Evolutionary conservation across 2,888 invertebrate genomes (phyloP), one percentile per base, ranked within the genome.

Genomic region (Caenorhabditis auriculariae): DNA sequence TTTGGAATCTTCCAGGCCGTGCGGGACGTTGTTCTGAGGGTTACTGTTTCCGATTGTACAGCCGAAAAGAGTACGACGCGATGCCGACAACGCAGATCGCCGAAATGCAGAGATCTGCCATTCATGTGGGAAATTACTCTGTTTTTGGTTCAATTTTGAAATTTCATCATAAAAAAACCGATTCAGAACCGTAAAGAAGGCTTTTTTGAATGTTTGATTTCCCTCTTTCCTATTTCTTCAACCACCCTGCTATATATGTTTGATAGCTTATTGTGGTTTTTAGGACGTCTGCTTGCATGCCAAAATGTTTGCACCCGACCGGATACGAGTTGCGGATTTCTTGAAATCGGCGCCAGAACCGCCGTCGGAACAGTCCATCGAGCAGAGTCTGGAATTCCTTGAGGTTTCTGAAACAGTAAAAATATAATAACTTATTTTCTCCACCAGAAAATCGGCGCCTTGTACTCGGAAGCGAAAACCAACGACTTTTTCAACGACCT

Each of bases 11-110:
- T 43, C 35, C 28, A 59, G 74, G 17, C 71, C 82, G 94, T 49
- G 93, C 93, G 0, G 95, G 94, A 0, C 85, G 94, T 32, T 89
- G 90, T 6, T 87, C 87, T 52, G 87, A 89, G 3, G 95, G 95
- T 0, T 87, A 88, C 51, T 90, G 91, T 82, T 94, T 89, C 83
- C 92, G 93, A 78, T 84, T 93, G 66, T 90, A 90, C 84, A 90
- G 90, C 41, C 87, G 87, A 2, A 83, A 87, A 1, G 86, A 90
- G 7, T 88, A 87, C 62, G 84, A 87, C 29, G 86, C 86, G 3
- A 87, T 95, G 83, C 87, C 87, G 1, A 85, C 87, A 2, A 88
- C 88, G 77, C 88, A 89, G 48, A 87, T 89, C 4, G 91, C 95
- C 0, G 94, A 95, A 84, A 91, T 95, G 44, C 84, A 92, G 21